phyloP scores from a whole-genome alignment of 2,797 vertebrate genomes.

The Heterohyrax brucei region DNA sequence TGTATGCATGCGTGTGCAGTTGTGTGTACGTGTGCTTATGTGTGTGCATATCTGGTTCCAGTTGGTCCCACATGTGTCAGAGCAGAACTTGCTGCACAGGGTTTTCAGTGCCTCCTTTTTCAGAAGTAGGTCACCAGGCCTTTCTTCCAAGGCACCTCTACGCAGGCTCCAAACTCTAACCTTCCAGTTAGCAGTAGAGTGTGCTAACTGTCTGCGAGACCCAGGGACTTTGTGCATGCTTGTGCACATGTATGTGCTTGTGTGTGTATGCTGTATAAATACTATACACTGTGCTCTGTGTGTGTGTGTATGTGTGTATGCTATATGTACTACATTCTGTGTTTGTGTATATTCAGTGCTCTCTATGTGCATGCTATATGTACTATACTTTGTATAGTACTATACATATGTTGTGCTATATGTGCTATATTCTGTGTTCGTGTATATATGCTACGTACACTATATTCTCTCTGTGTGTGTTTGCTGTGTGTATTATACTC shows the following conservation, averaged over 20 bases:
- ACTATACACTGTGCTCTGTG: neutral
- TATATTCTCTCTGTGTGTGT: too few relatives aligned
- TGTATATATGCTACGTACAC: too few relatives aligned
- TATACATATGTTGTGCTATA: too few relatives aligned
- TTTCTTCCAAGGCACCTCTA: neutral
- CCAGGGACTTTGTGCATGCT: too few relatives aligned
- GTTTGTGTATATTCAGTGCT: too few relatives aligned
- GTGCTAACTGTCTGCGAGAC: too few relatives aligned
- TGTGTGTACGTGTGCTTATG: neutral
- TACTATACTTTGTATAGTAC: too few relatives aligned
- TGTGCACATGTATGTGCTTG: neutral
- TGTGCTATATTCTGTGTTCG: too few relatives aligned
- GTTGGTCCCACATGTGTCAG: neutral
- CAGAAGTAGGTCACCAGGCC: neutral
- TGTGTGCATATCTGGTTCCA: neutral
- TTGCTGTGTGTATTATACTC: neutral
- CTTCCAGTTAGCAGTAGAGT: too few relatives aligned
- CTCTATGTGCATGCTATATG: neutral
- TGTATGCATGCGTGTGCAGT: too few relatives aligned
- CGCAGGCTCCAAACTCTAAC: neutral
- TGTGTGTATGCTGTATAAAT: neutral
- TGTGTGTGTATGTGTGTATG: neutral
- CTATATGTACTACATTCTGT: too few relatives aligned
- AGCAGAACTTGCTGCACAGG: neutral
- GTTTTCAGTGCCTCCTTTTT: neutral